Conservation (phyloP, 1,140 invertebrate genomes). For the Drosophila takahashii region DNA sequence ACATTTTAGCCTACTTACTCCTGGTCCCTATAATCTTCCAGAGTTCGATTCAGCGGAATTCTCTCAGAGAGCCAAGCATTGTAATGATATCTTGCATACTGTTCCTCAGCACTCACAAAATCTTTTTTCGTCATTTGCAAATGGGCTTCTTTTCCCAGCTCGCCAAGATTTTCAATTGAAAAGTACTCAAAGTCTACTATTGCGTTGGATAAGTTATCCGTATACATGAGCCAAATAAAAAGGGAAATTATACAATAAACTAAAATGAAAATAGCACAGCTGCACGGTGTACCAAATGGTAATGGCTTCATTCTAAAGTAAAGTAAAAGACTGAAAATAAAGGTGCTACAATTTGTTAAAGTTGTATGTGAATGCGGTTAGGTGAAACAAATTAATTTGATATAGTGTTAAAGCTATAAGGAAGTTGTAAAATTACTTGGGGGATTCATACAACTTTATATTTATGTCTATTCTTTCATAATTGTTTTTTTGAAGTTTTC, state of each 20-base stretch:
- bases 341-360: neutral
- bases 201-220: neutral
- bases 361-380: neutral
- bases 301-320: neutral
- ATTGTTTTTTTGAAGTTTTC: too few relatives aligned
- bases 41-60: slow-evolving; percentile 10
- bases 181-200: slow-evolving; percentile 5
- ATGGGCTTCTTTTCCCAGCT: neutral
- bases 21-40: slow-evolving; percentile 8
- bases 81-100: slow-evolving; percentile 3
- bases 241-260: neutral
- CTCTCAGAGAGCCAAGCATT: slow-evolving; percentile 38
- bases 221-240: slow-evolving; percentile 1
- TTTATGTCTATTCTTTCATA: neutral
- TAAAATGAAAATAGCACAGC: neutral
- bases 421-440: neutral
- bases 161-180: slow-evolving; percentile 4
- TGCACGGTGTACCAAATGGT: too few relatives aligned
- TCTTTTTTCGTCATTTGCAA: slow-evolving; percentile 4
- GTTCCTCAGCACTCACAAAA: neutral
- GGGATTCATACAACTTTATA: neutral
- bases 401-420: neutral
- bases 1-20: neutral
- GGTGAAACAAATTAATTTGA: neutral
- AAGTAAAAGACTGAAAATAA: neutral